Conservation (phyloP, 2,888 invertebrate species). For the Polydrusus tereticollis region DNA sequence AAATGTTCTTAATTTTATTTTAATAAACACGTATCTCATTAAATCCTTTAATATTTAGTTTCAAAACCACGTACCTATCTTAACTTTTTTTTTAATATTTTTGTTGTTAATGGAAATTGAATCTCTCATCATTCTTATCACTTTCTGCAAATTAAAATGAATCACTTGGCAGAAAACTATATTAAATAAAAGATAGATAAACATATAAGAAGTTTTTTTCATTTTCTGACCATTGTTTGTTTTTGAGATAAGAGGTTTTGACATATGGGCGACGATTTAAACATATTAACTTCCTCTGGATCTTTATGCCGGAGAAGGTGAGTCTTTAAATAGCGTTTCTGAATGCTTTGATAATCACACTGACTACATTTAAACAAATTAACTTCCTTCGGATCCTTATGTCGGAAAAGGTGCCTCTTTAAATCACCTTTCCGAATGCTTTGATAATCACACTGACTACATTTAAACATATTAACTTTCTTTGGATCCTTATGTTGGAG, state of each 20-base stretch:
- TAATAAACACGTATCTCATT: slow-evolving; percentile 21
- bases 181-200: neutral
- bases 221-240: neutral
- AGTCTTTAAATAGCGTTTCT: too few species aligned
- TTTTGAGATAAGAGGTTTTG: slow-evolving; percentile 21
- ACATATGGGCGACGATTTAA: slow-evolving; percentile 23
- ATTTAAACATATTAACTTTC: too few species aligned
- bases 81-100: slow-evolving; percentile 17
- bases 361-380: too few species aligned
- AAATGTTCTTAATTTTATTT: neutral
- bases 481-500: too few species aligned
- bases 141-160: neutral
- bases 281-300: too few species aligned
- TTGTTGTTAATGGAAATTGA: neutral
- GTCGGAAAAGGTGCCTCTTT: too few species aligned
- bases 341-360: too few species aligned
- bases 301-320: too few species aligned
- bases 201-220: slow-evolving; percentile 10
- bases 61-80: slow-evolving; percentile 20
- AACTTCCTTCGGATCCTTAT: too few species aligned
- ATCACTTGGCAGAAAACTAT: neutral
- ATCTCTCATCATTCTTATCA: neutral
- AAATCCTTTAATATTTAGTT: slow-evolving; percentile 12
- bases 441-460: too few species aligned
- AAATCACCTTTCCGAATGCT: too few species aligned